Base-by-base conservation (phyloP, 2,888 invertebrate genomes). In the Brachyptera risi region DNA sequence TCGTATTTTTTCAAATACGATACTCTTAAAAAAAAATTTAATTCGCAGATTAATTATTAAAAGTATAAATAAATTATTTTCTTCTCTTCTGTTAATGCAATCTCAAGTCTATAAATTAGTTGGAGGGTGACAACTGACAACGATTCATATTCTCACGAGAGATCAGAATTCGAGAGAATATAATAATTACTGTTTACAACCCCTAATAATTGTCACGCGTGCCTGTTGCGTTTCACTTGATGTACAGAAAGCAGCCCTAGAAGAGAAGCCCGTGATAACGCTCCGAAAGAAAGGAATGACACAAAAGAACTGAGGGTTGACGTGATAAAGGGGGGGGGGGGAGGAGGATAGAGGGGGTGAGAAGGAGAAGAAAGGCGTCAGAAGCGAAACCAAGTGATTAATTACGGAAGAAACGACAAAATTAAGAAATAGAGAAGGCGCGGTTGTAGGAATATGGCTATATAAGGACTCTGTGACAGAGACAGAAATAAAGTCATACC, bases 171-270 rank as follows among this genome's bases (percentile, higher is more conserved):
- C 31, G 24, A 24, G 23, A 44, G 56, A 35, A 15, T 21, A 44
- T 40, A 50, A 58, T 58, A 61, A 61, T 61, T 40, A 50, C 50
- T n/a, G 27, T 2, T 31, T 9, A 15, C 54, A 23, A 4, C 35
- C 37, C 37, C 19, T 31, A 11, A 31, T 31, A 31, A 31, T 35
- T n/a, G n/a, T n/a, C n/a, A n/a, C n/a, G n/a, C n/a, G n/a, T 31
- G 31, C 50, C 50, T 26, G 50, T 27, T 27, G 26, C 27, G 24
- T 51, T n/a, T 7, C 50, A 13, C 11, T 1, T 15, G 17, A 26
- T 15, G 26, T 5, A n/a, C n/a, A n/a, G n/a, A n/a, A n/a, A n/a
- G n/a, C n/a, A 27, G 2, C 50, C 27, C 27, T 15, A 1, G 4
- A 51, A 51, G 27, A 31, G 31, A 7, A 51, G 31, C 3, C n/a